phyloP scores from a whole-genome alignment of 2,797 vertebrate genomes.

The Tadarida brasiliensis region DNA sequence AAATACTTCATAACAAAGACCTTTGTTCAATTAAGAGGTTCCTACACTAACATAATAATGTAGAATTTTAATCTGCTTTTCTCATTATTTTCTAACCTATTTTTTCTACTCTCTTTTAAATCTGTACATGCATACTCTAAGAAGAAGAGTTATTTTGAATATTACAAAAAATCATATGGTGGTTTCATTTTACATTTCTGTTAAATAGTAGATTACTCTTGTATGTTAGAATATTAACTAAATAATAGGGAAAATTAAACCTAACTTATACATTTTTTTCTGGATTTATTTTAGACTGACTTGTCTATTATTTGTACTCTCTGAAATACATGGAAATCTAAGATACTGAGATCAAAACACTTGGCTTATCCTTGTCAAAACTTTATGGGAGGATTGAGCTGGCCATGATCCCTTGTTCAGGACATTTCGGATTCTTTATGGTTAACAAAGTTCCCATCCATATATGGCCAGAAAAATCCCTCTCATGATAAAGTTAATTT shows the following conservation, averaged over 20 bases:
- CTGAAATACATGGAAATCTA: background rate
- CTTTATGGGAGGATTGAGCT: background rate
- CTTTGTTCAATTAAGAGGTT: no score
- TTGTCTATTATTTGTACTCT: background rate
- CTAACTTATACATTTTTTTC: background rate
- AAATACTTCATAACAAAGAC: no score
- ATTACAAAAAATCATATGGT: background rate
- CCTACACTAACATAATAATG: no score
- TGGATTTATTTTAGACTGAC: background rate
- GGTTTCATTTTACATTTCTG: background rate
- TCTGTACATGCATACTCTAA: background rate
- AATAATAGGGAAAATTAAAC: background rate
- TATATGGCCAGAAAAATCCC: background rate
- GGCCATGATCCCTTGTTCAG: background rate
- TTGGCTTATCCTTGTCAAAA: background rate
- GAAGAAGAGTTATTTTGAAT: background rate
- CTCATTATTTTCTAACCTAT: no score
- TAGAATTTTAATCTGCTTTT: no score
- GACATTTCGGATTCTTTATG: background rate
- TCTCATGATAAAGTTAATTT: background rate
- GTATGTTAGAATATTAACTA: background rate
- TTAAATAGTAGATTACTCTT: background rate
- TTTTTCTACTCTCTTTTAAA: background rate
- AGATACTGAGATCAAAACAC: background rate
- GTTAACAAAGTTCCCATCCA: background rate